phyloP scores from a whole-genome alignment of 2,797 vertebrate species.

The Ambastaia sidthimunki region DNA sequence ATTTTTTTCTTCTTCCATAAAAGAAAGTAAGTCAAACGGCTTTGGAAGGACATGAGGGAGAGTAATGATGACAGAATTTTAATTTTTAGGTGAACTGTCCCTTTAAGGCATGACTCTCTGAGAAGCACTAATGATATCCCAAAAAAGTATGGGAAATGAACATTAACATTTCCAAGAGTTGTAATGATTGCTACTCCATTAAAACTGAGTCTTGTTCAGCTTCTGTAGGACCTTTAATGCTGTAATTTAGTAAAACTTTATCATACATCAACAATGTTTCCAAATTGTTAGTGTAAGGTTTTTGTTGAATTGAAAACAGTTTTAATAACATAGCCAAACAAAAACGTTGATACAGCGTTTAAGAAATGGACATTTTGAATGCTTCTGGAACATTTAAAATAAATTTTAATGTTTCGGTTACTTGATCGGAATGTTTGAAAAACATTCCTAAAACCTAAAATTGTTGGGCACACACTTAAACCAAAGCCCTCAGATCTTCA shows the following conservation, averaged over 20 bases:
- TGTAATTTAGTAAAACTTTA: too few species aligned
- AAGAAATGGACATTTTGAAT: too few species aligned
- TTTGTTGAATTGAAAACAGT: too few species aligned
- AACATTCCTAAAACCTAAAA: too few species aligned
- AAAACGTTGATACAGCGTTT: too few species aligned
- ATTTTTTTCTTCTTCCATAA: background rate
- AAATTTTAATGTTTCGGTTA: too few species aligned
- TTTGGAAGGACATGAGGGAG: background rate
- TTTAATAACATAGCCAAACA: too few species aligned
- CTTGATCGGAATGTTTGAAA: too few species aligned
- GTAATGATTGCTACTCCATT: background rate
- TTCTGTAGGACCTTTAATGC: background rate
- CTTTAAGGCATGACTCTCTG: constrained; percentile 1
- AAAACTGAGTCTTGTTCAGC: background rate
- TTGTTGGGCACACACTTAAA: constrained; percentile 51
- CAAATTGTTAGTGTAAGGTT: too few species aligned
- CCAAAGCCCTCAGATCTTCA: constrained; percentile 58
- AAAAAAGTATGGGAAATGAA: background rate
- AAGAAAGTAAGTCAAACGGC: background rate
- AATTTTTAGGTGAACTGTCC: constrained; percentile 10
- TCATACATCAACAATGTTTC: too few species aligned
- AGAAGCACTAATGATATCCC: background rate
- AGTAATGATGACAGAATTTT: background rate
- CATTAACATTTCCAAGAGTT: background rate
- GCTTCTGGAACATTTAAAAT: too few species aligned